phyloP scores from a whole-genome alignment of 2,888 invertebrate genomes.

The Pterostichus madidus region DNA sequence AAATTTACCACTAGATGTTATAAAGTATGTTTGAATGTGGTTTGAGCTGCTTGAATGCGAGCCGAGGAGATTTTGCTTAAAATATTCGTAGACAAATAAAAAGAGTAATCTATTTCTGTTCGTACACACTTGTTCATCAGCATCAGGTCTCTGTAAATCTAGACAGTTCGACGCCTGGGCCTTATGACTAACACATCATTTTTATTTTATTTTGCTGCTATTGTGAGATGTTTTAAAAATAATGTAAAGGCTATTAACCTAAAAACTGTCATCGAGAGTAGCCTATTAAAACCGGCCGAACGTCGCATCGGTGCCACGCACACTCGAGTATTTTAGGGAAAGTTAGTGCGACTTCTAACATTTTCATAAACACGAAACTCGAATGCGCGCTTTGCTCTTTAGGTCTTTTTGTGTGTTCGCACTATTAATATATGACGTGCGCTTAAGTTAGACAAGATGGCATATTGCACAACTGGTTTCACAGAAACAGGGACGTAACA shows the following conservation, averaged over 20 bases:
- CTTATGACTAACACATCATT: conserved; percentile 10
- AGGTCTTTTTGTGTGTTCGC: neutral
- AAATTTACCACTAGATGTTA: too few relatives aligned
- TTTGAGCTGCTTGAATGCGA: too few relatives aligned
- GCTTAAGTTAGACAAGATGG: conserved; percentile 5
- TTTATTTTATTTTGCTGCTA: conserved; percentile 25
- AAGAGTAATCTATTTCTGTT: too few relatives aligned
- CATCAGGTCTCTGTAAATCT: too few relatives aligned
- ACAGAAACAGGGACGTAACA: neutral
- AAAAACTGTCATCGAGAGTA: conserved; percentile 40
- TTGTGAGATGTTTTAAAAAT: conserved; percentile 41
- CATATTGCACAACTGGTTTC: neutral
- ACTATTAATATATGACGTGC: neutral
- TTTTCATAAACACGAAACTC: conserved; percentile 33
- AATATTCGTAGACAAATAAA: too few relatives aligned
- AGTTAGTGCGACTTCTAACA: conserved; percentile 9
- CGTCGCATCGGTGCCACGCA: neutral
- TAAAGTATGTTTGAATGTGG: too few relatives aligned
- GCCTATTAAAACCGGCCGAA: conserved; percentile 41
- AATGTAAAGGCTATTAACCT: conserved; percentile 54
- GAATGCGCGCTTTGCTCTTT: neutral
- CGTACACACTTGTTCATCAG: too few relatives aligned
- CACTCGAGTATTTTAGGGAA: conserved; percentile 18
- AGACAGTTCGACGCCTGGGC: too few relatives aligned
- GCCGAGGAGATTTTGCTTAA: too few relatives aligned